Percentiles rank a stretch among this genome's conserved stretches.
These are phyloP conservation scores for Stenodema calcarata DNA, from an alignment of 2,888 invertebrate species.

Conservation along the genomic window DNA sequence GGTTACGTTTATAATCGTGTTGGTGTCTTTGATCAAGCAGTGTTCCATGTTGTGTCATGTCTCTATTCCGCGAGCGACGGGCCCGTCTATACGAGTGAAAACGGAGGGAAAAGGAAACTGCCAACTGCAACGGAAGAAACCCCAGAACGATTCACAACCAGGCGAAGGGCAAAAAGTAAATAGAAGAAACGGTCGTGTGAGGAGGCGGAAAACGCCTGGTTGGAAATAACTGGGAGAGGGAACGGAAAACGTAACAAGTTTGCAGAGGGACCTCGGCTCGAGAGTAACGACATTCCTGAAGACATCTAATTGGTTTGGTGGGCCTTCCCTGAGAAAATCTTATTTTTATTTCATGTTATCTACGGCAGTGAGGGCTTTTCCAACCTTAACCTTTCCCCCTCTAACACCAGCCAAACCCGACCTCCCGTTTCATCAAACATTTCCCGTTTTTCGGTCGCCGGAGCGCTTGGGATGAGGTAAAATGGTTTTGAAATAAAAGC, in stretches of 20 bases:
- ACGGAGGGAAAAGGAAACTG: neutral
- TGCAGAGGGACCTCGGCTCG: neutral
- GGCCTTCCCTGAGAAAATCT: neutral
- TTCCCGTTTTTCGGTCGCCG: neutral
- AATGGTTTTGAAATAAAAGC: neutral
- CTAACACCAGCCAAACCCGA: neutral
- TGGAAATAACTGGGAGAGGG: neutral
- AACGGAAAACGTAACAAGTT: neutral
- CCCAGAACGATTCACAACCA: neutral
- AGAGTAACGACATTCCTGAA: neutral
- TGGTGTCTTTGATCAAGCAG: too few species aligned
- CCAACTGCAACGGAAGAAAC: neutral
- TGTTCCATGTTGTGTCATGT: too few species aligned
- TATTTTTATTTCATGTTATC: neutral
- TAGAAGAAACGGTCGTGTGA: neutral
- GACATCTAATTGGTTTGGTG: neutral
- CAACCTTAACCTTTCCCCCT: neutral
- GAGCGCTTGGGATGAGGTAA: neutral
- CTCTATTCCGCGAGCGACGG: neutral
- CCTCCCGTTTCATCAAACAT: neutral
- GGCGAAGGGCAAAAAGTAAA: neutral
- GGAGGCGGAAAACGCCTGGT: neutral
- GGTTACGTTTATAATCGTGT: too few species aligned
- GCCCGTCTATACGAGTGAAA: neutral
- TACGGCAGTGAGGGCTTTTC: neutral